Evolutionary conservation across 2,797 vertebrate species (phyloP), one percentile per base, ranked within the genome.

Genomic region (Oceanodroma leucorhoa): DNA sequence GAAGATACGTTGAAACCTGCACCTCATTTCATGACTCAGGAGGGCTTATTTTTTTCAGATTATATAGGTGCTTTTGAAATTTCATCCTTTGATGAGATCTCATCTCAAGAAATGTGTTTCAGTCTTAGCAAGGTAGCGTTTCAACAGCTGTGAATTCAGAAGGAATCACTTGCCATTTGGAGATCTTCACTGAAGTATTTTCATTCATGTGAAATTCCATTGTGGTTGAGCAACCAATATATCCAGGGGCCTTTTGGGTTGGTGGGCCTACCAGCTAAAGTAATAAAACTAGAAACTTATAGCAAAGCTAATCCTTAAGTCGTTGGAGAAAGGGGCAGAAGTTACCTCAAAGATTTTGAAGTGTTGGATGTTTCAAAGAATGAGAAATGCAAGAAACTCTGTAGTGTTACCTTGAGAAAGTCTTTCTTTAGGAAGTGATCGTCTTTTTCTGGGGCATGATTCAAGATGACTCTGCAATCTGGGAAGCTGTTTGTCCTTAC

Each of bases 31-130:
- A 38, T 88, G 64, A 51, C 87, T 96, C 95, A 94, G 55, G 55
- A 79, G 80, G 83, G 50, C 90, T 96, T 95, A 48, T 38, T 87
- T 96, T 94, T 82, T 93, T 85, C 54, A 89, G 87, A 45, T 93
- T 94, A 80, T 76, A 17, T 82, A 94, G 89, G 67, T 93, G 70
- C 77, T 96, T 96, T 96, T 95, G 85, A 96, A 96, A 96, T 91
- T 64, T 86, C 55, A 76, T 91, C 65, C 62, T 95, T 95, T 93
- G 83, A 89, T 70, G 51, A 86, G 83, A 90, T 94, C 91, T 92
- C 94, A 41, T 95, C 38, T 2, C 64, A 90, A 73, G 75, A 89
- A 91, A 54, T 5, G 2, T 71, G 55, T 91, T 95, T 93, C 67
- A 93, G 83, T 89, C 81, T 94, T 95, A 80, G 71, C 60, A 79